Percentiles rank a stretch among this genome's conserved stretches.
phyloP scores from a whole-genome alignment of 2,888 invertebrate genomes.

The Megamerina dolium region DNA sequence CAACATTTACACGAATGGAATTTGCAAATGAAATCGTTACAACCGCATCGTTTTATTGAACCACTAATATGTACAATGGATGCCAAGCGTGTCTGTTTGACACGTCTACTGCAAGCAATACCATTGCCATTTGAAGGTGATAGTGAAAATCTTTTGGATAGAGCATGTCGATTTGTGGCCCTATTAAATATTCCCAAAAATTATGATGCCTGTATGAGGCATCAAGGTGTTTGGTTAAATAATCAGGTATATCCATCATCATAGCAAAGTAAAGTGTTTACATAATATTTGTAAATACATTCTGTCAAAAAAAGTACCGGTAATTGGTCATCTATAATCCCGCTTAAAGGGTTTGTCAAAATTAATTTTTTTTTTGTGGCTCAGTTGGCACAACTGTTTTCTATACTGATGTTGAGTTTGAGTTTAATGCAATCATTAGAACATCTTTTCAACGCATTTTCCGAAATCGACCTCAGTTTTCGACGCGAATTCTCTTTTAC shows the following conservation, averaged over 20 bases:
- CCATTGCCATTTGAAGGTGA: constrained; percentile 49
- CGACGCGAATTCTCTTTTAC: too few relatives aligned
- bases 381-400: too few relatives aligned
- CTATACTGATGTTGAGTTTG: too few relatives aligned
- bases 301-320: too few relatives aligned
- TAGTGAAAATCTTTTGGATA: constrained; percentile 47
- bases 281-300: too few relatives aligned
- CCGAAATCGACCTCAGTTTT: too few relatives aligned
- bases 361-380: too few relatives aligned
- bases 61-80: constrained; percentile 50
- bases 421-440: too few relatives aligned
- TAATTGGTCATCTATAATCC: too few relatives aligned
- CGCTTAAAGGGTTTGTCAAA: too few relatives aligned
- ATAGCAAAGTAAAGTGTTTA: too few relatives aligned
- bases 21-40: constrained; percentile 43
- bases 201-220: constrained; percentile 38
- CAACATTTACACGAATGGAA: constrained; percentile 34
- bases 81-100: constrained; percentile 52
- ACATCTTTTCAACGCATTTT: too few relatives aligned
- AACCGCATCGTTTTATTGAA: constrained; percentile 44
- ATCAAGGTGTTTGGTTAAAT: constrained; percentile 55
- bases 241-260: constrained; percentile 53
- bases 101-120: constrained; percentile 49
- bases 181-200: constrained; percentile 49
- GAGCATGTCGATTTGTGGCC: constrained; percentile 49